Evolutionary conservation across 2,888 invertebrate genomes (phyloP).

Genomic region (Hyposoter dolosus): DNA sequence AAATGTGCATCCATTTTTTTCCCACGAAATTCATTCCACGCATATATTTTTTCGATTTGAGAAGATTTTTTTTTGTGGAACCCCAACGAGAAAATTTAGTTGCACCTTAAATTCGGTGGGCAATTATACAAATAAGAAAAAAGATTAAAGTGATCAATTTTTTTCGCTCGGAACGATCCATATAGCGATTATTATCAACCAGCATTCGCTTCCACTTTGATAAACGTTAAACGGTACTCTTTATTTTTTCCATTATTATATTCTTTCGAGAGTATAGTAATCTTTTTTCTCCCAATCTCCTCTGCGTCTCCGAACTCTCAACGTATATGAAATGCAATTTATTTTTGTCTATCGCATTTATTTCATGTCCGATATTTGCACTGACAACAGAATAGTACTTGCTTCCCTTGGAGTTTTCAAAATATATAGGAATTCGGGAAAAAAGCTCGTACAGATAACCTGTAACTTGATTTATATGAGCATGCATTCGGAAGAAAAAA

Average conservation of each 20-base stretch:
- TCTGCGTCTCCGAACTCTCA: constrained; percentile 25
- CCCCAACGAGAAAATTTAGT: not conserved
- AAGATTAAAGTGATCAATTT: not conserved
- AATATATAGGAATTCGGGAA: not conserved
- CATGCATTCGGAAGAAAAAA: not conserved
- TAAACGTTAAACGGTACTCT: constrained; percentile 67
- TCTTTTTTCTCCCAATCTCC: constrained; percentile 44
- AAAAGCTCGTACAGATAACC: not conserved
- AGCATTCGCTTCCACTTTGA: constrained; percentile 66
- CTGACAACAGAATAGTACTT: not conserved
- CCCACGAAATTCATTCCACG: not conserved
- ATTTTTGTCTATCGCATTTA: constrained; percentile 24
- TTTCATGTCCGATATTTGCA: constrained; percentile 20
- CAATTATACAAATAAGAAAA: not conserved
- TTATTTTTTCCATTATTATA: constrained; percentile 61
- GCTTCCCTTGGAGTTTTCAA: not conserved
- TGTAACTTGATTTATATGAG: constrained; percentile 6
- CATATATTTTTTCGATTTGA: not conserved
- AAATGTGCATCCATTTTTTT: not conserved
- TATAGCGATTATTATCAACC: constrained; percentile 28
- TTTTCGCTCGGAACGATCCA: not conserved
- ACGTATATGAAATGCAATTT: constrained; percentile 33
- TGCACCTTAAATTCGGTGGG: no score
- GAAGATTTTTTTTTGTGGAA: not conserved
- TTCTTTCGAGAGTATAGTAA: constrained; percentile 34